Base-by-base conservation (phyloP, 2,888 invertebrate species). In the Patella pellucida region DNA sequence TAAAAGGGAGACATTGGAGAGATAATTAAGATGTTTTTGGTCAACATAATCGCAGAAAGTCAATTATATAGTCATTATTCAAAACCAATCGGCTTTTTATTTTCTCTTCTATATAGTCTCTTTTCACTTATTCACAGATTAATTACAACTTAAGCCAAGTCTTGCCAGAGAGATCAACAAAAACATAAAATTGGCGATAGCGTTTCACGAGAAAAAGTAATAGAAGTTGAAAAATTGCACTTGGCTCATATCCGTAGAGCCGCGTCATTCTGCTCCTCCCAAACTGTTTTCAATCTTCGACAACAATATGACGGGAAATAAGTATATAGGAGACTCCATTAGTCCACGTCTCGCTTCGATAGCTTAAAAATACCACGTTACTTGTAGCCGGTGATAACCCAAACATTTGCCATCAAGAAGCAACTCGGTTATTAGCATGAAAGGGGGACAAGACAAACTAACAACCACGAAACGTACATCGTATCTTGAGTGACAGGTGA, bases 391-490 rank as follows among this genome's bases (percentile, higher is more conserved):
- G 19, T 19, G 23, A 62, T 23, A 62, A 62, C 62, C 62, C 19
- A 62, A 62, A 62, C 62, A 62, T 62, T 62, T 62, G 62, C 62
- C 23, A 62, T 62, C 62, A 62, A 62, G 62, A 62, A 62, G 62
- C 62, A 14, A 62, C 11, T 23, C 19, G 41, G 23, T 19, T 62
- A 62, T 62, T 62, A 62, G 19, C 19, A 23, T 62, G 62, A 62
- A 62, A 62, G 23, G 62, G 62, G 23, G 23, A 62, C 62, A 23
- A 62, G 62, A 23, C 19, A 62, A 62, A 23, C 41, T 41, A 41
- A 41, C 41, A 41, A 41, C 41, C 19, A 62, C 62, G 62, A 23
- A 19, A 23, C 62, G 23, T 62, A 62, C 23, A 23, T 62, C 62
- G 62, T 11, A 62, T 14, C 19, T 62, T 62, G 62, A 62, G 19